Evolutionary conservation across 1,140 invertebrate genomes (phyloP).

Genomic region (Brachionus rotundiformis): DNA sequence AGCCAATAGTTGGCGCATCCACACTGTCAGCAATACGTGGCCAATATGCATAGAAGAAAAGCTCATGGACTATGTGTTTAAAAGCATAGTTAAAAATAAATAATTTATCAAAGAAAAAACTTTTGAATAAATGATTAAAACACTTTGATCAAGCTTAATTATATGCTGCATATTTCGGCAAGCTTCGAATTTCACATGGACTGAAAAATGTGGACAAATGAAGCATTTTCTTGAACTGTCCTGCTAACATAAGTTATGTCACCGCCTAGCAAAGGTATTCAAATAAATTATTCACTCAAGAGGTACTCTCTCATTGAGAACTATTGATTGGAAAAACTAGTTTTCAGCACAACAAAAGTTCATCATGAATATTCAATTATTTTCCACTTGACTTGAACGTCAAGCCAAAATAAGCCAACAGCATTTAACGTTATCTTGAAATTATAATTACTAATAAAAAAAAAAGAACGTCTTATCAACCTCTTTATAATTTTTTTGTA

Average conservation of each 20-base stretch:
- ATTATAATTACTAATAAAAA: slow-evolving; percentile 27
- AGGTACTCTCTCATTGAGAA: background rate
- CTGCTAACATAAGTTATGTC: background rate
- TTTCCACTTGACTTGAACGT: slow-evolving; percentile 46
- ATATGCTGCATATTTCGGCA: background rate
- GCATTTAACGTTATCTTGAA: slow-evolving; percentile 26
- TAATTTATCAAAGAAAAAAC: too few species aligned
- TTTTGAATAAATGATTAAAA: too few species aligned
- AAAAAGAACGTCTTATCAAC: background rate
- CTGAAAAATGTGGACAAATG: background rate
- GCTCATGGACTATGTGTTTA: too few species aligned
- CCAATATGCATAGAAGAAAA: too few species aligned
- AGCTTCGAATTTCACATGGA: background rate
- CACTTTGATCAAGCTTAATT: background rate
- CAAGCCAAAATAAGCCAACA: background rate
- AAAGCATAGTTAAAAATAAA: too few species aligned
- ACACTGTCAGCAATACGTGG: too few species aligned
- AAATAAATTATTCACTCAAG: background rate
- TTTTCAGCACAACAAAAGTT: background rate
- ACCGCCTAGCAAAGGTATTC: background rate
- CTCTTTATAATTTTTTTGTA: background rate
- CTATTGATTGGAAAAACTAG: background rate
- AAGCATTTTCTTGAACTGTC: background rate
- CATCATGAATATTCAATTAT: slow-evolving; percentile 40
- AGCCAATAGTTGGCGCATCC: too few species aligned